A percentile compares a stretch with the other conserved stretches of the same genome.
Evolutionary conservation across 2,888 invertebrate species (phyloP).

Genomic region (Melieria crassipennis): DNA sequence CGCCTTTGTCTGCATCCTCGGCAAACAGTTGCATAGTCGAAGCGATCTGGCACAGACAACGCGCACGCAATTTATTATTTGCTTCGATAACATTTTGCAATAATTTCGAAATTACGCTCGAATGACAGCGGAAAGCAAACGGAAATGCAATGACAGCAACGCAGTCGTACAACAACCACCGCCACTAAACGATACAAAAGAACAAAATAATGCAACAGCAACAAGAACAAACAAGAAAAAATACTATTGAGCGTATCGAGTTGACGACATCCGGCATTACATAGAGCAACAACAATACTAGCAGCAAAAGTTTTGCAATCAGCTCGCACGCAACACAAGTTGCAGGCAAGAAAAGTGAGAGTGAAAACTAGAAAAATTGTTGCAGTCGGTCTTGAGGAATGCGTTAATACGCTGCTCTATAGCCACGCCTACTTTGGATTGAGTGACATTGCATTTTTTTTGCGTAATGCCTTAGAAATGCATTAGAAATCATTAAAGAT

Average conservation of each 20-base stretch:
- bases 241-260: conserved; percentile 15
- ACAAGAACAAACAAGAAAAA: conserved; percentile 3
- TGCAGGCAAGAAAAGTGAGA: too few species aligned
- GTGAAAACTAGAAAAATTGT: too few species aligned
- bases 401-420: too few species aligned
- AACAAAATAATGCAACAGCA: not conserved
- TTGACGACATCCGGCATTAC: conserved; percentile 30
- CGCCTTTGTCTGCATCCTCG: not conserved
- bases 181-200: not conserved
- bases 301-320: too few species aligned
- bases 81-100: conserved; percentile 36
- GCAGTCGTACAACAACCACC: not conserved
- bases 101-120: conserved; percentile 46
- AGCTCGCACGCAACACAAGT: too few species aligned
- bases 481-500: too few species aligned
- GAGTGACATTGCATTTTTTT: too few species aligned
- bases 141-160: conserved; percentile 27
- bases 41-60: not conserved
- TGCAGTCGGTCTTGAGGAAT: too few species aligned
- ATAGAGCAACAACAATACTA: not conserved
- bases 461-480: too few species aligned
- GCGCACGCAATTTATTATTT: conserved; percentile 12
- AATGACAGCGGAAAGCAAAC: conserved; percentile 26
- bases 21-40: not conserved
- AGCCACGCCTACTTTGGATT: too few species aligned